Evolutionary conservation across 2,888 invertebrate species (phyloP).

Genomic region (Oscheius sp.): DNA sequence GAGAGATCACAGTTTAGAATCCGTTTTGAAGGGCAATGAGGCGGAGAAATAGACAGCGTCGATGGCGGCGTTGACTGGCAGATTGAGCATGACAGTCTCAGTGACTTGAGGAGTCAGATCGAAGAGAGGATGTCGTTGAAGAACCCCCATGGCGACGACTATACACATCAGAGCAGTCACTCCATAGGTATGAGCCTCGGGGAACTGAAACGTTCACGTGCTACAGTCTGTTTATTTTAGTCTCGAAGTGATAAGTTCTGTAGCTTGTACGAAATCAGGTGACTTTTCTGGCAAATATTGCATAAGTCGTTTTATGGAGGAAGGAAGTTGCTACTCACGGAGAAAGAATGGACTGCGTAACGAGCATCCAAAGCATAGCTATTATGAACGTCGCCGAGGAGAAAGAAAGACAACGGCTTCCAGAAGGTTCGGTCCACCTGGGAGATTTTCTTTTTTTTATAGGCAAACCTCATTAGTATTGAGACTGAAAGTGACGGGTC

Average conservation of each 20-base stretch:
- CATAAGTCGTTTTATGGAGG: neutral
- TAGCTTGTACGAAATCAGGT: neutral
- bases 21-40: constrained; percentile 17
- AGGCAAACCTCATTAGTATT: neutral
- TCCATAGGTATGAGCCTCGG: constrained; percentile 44
- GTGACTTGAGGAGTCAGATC: constrained; percentile 33
- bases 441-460: neutral
- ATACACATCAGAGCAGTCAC: constrained; percentile 49
- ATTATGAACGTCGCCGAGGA: constrained; percentile 34
- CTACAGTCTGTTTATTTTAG: too few species aligned
- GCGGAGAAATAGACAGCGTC: constrained; percentile 25
- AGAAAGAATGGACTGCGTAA: constrained; percentile 43
- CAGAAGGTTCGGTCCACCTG: constrained; percentile 43
- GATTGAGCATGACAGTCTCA: constrained; percentile 2
- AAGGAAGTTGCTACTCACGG: constrained; percentile 26
- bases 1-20: constrained; percentile 17
- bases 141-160: constrained; percentile 42
- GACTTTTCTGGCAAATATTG: neutral
- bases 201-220: constrained; percentile 35
- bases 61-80: constrained; percentile 12
- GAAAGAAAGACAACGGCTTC: constrained; percentile 40
- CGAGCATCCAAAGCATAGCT: constrained; percentile 32
- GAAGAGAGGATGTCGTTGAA: constrained; percentile 34
- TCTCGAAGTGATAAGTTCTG: too few species aligned
- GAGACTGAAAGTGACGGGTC: neutral